These are phyloP conservation scores for Pimephales promelas DNA, from an alignment of 2,113 vertebrate species.

Conservation along the genomic window DNA sequence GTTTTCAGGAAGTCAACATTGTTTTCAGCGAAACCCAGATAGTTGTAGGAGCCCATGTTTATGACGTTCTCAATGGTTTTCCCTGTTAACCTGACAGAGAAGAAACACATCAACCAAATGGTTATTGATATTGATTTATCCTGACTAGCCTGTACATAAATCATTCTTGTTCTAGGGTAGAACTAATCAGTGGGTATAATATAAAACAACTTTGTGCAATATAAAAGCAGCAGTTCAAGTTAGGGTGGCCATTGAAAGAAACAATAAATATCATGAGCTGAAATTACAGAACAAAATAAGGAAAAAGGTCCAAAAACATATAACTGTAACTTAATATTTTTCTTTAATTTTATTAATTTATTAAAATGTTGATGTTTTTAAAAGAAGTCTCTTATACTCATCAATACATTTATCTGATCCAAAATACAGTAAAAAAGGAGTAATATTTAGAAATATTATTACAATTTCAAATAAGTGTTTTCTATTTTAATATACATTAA, in stretches of 20 bases:
- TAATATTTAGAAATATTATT: background rate
- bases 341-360: too few species aligned
- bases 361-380: background rate
- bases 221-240: background rate
- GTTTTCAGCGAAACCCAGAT: slow-evolving; percentile 92
- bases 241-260: background rate
- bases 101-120: background rate
- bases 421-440: background rate
- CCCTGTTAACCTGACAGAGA: slow-evolving; percentile 83
- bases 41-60: slow-evolving; percentile 98
- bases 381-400: background rate
- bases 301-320: background rate
- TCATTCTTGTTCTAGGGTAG: background rate
- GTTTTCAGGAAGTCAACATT: slow-evolving; percentile 81
- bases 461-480: background rate
- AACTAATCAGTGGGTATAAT: background rate
- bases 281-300: background rate
- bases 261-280: background rate
- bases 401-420: background rate
- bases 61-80: slow-evolving; percentile 85
- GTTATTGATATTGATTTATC: background rate
- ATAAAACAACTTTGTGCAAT: background rate
- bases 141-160: background rate
- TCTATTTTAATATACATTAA: background rate
- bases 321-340: background rate